Evolutionary conservation across 2,113 vertebrate species (phyloP).

Genomic region (Cyprinodon tularosa): DNA sequence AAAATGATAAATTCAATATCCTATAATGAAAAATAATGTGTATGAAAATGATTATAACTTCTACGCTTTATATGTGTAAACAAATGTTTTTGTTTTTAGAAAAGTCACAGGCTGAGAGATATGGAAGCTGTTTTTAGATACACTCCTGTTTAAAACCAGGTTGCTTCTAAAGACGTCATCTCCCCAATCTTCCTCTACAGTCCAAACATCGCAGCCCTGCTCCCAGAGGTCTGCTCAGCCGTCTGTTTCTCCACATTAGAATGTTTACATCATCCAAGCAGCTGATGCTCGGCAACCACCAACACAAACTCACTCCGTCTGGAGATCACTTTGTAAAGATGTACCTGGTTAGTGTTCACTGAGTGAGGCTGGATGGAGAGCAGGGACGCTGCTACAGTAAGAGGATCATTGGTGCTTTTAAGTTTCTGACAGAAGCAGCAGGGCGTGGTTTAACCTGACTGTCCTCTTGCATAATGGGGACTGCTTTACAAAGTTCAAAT

Average conservation of each 20-base stretch:
- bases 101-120: not conserved
- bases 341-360: conserved; percentile 4
- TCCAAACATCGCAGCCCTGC: conserved; percentile 44
- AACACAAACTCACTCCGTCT: conserved; percentile 18
- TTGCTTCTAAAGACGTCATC: not conserved
- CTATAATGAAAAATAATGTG: no score
- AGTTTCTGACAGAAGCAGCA: not conserved
- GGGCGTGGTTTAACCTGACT: not conserved
- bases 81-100: no score
- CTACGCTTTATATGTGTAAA: no score
- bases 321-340: not conserved
- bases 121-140: not conserved
- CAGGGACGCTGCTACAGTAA: not conserved
- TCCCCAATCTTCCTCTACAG: conserved; percentile 3
- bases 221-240: conserved; percentile 32
- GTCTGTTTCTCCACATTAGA: not conserved
- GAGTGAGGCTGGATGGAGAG: not conserved
- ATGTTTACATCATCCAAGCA: not conserved
- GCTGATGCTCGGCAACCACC: conserved; percentile 17
- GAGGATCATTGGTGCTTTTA: not conserved
- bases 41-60: no score
- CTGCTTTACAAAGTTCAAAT: not conserved
- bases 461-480: no score
- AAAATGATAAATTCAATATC: no score
- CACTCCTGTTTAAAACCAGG: not conserved